Base-by-base conservation (phyloP, 1,140 invertebrate species). In the Cyrtorhinus lividipennis region DNA sequence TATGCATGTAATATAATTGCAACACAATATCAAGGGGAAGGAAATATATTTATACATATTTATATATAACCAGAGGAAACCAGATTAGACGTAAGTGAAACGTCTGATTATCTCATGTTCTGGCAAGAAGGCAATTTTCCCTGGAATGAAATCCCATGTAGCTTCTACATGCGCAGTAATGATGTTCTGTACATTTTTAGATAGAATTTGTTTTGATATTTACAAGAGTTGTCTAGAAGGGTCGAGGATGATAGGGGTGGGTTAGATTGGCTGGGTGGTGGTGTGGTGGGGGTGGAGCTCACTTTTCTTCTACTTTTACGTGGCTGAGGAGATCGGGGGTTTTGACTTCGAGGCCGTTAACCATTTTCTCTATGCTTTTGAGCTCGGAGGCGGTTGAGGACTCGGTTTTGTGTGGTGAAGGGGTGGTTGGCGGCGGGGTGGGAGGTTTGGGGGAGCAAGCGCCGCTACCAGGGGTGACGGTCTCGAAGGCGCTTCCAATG, bases 321-420 rank as follows among this genome's bases (percentile, higher is more conserved):
- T 67, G 64, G 62, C 64, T 67, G 24, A 67, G 53, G 10, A 67
- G 62, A 45, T 67, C 66, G 13, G 64, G 59, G 3, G 67, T 64
- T 56, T 67, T 67, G 30, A 67, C 66, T 64, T 95, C 90, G 24
- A 95, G 76, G 0, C 91, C 92, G 74, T 95, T 95, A 65, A 95
- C 90, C 92, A 95, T 95, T 72, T 93, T 92, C 75, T 96, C 92
- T 75, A 96, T 96, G 74, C 85, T 93, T 75, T 94, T 94, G 62
- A 96, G 79, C 75, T 95, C 91, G 69, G 82, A 82, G 63, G 66
- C 64, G 24, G 66, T 66, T 18, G 64, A 59, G 2, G 67, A 67
- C 24, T 58, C 59, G 24, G 66, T 38, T 26, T 64, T 53, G 8
- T 62, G 20, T 8, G 23, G 24, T 2, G 59, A 66, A 12, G 53